Conservation (phyloP, 1,140 invertebrate species). For the Lepeophtheirus salmonis region DNA sequence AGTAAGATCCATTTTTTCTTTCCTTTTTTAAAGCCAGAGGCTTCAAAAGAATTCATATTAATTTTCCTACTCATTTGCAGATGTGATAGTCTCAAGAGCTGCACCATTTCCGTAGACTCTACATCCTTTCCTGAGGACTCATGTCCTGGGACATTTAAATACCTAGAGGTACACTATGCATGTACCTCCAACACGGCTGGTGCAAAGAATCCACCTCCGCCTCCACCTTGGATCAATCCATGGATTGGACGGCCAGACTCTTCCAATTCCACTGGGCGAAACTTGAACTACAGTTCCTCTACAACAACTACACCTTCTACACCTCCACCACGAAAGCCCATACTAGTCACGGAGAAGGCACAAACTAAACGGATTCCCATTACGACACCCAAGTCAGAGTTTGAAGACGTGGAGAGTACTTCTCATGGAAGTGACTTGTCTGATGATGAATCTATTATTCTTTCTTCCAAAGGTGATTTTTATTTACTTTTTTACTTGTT, state of each 20-base stretch:
- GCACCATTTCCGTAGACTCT: conserved; percentile 5
- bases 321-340: conserved; percentile 8
- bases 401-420: neutral
- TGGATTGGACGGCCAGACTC: neutral
- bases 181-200: conserved; percentile 33
- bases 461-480: neutral
- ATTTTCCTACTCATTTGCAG: conserved; percentile 5
- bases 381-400: conserved; percentile 7
- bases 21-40: too few species aligned
- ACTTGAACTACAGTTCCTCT: neutral
- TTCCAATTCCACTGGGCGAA: too few species aligned
- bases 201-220: neutral
- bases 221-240: neutral
- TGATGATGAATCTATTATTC: neutral
- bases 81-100: conserved; percentile 10
- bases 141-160: conserved; percentile 77
- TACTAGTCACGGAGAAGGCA: conserved; percentile 15
- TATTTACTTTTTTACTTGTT: neutral
- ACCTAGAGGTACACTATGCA: conserved; percentile 81
- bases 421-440: neutral
- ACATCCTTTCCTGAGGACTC: conserved; percentile 44
- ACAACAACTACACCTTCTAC: neutral
- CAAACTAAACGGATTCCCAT: conserved; percentile 9
- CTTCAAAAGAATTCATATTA: neutral
- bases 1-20: conserved; percentile 23